Conservation (phyloP, 2,113 vertebrate genomes). For the Odocoileus virginianus region DNA sequence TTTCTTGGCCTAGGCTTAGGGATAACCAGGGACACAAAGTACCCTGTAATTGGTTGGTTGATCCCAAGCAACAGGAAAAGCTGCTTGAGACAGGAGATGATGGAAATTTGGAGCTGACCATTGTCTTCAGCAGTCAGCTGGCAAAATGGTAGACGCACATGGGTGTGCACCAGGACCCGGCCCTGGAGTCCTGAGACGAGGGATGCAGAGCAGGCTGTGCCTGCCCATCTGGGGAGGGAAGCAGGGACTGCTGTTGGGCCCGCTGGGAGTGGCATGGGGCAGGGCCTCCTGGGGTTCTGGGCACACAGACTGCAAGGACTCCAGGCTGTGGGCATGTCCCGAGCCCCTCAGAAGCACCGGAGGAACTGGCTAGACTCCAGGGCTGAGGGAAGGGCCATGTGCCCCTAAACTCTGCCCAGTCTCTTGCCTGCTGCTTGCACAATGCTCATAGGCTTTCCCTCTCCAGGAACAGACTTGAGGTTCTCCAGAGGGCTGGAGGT, state of each 20-base stretch:
- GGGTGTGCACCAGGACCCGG: fast-evolving
- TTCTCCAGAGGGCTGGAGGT: constrained; percentile 21
- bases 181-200: background rate
- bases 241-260: background rate
- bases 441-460: background rate
- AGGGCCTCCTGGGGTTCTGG: background rate
- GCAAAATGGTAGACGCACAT: background rate
- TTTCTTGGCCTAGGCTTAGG: too few relatives aligned
- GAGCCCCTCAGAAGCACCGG: too few relatives aligned
- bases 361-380: background rate
- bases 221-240: background rate
- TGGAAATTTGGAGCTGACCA: background rate
- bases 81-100: too few relatives aligned
- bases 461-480: constrained; percentile 39
- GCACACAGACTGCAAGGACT: fast-evolving
- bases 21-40: too few relatives aligned
- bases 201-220: background rate
- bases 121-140: background rate
- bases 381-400: too few relatives aligned
- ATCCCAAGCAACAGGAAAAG: background rate
- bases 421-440: background rate
- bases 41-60: too few relatives aligned
- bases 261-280: background rate
- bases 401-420: too few relatives aligned
- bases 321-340: too few relatives aligned